Conservation (phyloP, 2,113 vertebrate genomes). For the Ageneiosus marmoratus region DNA sequence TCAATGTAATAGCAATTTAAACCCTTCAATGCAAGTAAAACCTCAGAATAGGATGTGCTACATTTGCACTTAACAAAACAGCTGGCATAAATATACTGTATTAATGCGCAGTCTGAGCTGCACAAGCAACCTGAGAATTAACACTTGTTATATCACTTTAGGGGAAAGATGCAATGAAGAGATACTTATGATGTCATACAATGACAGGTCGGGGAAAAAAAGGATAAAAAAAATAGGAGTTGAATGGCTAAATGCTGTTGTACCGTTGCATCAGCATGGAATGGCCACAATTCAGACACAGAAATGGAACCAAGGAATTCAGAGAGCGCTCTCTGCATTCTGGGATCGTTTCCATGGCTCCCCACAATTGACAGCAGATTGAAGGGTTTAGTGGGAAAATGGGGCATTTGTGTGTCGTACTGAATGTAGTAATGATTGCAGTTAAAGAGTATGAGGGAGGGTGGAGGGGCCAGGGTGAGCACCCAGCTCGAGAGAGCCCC, state of each 20-base stretch:
- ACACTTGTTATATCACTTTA: neutral
- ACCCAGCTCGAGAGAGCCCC: conserved; percentile 22
- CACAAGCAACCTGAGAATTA: neutral
- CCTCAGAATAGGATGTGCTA: neutral
- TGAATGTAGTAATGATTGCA: conserved; percentile 65
- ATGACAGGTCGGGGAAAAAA: conserved; percentile 28
- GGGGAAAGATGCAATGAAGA: conserved; percentile 1
- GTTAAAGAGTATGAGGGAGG: conserved; percentile 55
- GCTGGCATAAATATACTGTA: neutral
- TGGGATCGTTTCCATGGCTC: conserved; percentile 67
- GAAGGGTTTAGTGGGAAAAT: conserved; percentile 74
- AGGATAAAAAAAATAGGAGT: conserved; percentile 24
- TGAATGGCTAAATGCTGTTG: conserved; percentile 52
- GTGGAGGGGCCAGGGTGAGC: neutral
- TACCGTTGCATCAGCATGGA: conserved; percentile 51
- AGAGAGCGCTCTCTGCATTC: conserved; percentile 66
- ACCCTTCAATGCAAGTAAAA: neutral
- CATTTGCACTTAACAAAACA: neutral
- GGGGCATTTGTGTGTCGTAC: conserved; percentile 62
- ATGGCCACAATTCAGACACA: conserved; percentile 63
- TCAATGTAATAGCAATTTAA: conserved; percentile 5
- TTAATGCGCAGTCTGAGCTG: neutral
- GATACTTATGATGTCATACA: conserved; percentile 43
- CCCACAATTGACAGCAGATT: conserved; percentile 71
- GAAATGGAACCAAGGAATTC: conserved; percentile 55